Evolutionary conservation across 2,888 invertebrate species (phyloP).

Genomic region (Campoplex capitator): DNA sequence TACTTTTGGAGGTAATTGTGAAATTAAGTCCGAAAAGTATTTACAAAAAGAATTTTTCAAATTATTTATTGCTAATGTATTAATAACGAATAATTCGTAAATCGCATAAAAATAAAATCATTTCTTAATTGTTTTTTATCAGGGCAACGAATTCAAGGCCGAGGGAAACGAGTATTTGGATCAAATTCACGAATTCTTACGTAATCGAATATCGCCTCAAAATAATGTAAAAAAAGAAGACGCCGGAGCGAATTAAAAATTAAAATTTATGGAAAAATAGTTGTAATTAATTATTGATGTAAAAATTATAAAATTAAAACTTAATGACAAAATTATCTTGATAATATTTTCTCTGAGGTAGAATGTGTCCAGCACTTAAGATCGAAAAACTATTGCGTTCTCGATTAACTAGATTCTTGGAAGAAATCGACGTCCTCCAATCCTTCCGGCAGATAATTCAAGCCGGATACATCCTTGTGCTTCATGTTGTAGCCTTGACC

Average conservation of each 20-base stretch:
- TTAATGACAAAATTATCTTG: background rate
- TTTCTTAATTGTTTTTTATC: background rate
- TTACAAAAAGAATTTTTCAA: no score
- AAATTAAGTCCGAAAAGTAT: background rate
- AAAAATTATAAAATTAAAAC: background rate
- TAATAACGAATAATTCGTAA: background rate
- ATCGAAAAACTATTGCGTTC: constrained; percentile 41
- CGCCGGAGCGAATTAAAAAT: background rate
- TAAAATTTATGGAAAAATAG: background rate
- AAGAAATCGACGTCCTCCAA: constrained; percentile 88
- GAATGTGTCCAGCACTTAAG: constrained; percentile 42
- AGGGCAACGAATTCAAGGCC: constrained; percentile 69
- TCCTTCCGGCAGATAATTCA: constrained; percentile 89
- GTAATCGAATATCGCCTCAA: constrained; percentile 40
- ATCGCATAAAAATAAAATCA: background rate
- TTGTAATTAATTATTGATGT: background rate
- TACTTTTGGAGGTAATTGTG: constrained; percentile 70
- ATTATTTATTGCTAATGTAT: background rate
- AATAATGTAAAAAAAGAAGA: background rate
- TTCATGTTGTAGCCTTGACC: constrained; percentile 87
- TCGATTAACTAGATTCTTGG: constrained; percentile 56
- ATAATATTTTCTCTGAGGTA: constrained; percentile 15
- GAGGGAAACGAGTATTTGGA: constrained; percentile 61
- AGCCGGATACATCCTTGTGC: constrained; percentile 86
- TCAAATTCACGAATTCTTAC: constrained; percentile 64